Evolutionary conservation across 1,140 invertebrate genomes (phyloP).

Genomic region (Pectinophora gossypiella): DNA sequence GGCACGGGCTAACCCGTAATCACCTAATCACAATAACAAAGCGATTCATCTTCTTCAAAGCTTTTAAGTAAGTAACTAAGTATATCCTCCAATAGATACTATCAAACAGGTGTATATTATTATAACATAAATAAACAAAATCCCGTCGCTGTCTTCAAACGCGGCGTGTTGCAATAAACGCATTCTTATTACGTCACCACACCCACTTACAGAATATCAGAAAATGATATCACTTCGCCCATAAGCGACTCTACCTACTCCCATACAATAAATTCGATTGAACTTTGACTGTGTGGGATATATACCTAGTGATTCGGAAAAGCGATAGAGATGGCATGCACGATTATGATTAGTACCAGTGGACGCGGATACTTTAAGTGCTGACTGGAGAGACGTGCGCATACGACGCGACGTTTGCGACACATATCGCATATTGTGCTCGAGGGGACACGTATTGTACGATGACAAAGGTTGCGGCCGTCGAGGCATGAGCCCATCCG

Average conservation of each 20-base stretch:
- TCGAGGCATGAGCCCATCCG: background rate
- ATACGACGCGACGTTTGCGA: background rate
- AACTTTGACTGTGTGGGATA: background rate
- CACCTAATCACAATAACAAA: no score
- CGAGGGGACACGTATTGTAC: background rate
- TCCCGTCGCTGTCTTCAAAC: no score
- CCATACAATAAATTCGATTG: no score
- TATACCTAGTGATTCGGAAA: background rate
- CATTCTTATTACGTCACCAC: constrained; percentile 17
- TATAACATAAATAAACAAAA: background rate
- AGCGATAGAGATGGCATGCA: background rate
- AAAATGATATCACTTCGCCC: constrained; percentile 1
- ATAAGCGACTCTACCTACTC: background rate
- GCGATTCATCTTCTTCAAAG: no score
- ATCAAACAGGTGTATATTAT: background rate
- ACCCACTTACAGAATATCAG: constrained; percentile 9
- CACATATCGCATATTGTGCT: no score
- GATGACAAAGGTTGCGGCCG: background rate
- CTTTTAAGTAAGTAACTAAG: no score
- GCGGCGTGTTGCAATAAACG: constrained; percentile 14
- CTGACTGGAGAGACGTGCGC: background rate
- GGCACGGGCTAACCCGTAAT: no score
- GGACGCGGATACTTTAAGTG: background rate
- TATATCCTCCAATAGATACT: no score
- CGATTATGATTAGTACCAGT: background rate